Evolutionary conservation across 2,797 vertebrate species (phyloP).

Genomic region (Spinus olivaceus): DNA sequence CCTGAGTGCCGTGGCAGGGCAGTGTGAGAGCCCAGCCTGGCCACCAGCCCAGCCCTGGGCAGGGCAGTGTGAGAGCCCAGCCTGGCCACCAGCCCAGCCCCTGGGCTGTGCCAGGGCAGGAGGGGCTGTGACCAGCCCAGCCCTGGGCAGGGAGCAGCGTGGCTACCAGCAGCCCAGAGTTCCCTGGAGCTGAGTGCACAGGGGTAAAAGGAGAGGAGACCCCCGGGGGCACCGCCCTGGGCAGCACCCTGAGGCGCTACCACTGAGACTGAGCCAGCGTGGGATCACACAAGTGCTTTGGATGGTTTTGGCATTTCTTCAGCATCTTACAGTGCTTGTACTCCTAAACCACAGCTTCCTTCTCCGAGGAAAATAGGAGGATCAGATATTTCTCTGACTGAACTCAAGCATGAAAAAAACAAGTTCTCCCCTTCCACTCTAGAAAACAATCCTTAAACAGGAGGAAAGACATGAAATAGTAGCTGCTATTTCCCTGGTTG

Average conservation of each 20-base stretch:
- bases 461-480: background rate
- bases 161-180: background rate
- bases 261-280: background rate
- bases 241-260: background rate
- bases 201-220: background rate
- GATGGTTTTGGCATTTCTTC: constrained; percentile 4
- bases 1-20: background rate
- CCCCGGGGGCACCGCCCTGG: background rate
- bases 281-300: background rate
- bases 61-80: background rate
- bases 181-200: background rate
- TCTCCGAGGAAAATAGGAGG: background rate
- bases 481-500: background rate
- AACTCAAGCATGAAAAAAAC: background rate
- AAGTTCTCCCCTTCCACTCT: background rate
- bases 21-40: background rate
- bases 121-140: accelerated
- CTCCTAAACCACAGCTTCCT: constrained; percentile 39
- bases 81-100: accelerated
- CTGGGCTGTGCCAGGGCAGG: background rate
- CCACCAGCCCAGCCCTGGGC: background rate
- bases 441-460: background rate
- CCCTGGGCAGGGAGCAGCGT: accelerated
- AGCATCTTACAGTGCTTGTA: background rate
- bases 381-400: background rate